Base-by-base conservation (phyloP, 1,140 invertebrate genomes). In the Aporrectodea caliginosa region DNA sequence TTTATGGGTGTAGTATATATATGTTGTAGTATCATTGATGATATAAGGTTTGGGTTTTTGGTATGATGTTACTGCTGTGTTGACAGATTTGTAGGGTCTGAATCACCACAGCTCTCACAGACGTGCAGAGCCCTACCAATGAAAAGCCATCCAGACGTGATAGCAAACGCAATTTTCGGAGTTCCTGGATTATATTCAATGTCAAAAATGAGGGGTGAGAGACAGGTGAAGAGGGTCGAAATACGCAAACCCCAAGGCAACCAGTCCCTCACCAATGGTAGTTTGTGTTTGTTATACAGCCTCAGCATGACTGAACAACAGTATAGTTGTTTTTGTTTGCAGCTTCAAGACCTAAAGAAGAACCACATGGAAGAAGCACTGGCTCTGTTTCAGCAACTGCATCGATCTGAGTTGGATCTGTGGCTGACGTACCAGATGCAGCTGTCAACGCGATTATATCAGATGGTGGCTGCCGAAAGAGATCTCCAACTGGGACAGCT, bases 371-470 rank as follows among this genome's bases (percentile, higher is more conserved):
- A 93, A 80, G 89, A 91, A 29, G 87, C 93, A 82, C 86, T 93
- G 22, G 89, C 90, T 0, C 89, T 93, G 27, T 91, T 90, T 82
- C 90, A 91, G 34, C 93, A 94, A 74, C 93, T 94, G 73, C 90
- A 92, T 0, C 87, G 90, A 35, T 91, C 92, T 73, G 95, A 96
- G 87, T 90, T 92, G 30, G 94, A 95, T 81, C 85, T 96, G 35
- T 91, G 93, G 69, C 91, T 94, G 85, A 93, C 94, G 84, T 96
- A 96, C 86, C 93, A 95, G 84, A 93, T 95, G 79, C 90, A 91
- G 77, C 82, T 90, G 2, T 90, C 89, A 86, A 87, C 90, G 2
- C 91, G 91, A 0, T 90, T 94, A 0, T 93, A 95, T 80, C 94
- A 94, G 88, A 91, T 93, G 31, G 92, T 97, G 87, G 91, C 91